phyloP scores from a whole-genome alignment of 2,113 vertebrate species.

The Cebidichthys violaceus region DNA sequence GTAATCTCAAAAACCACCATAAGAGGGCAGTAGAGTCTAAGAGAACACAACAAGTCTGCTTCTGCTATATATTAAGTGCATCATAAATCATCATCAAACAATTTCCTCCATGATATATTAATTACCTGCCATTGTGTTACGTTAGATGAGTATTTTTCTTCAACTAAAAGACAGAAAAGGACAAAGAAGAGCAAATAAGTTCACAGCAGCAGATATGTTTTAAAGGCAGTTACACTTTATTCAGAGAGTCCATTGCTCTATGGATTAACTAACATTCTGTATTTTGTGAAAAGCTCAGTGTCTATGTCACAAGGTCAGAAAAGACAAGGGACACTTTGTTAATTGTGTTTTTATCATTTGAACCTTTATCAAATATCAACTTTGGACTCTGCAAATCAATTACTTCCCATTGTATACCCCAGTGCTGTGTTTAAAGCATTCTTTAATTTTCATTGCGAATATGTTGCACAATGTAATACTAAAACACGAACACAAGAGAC shows the following conservation, averaged over 20 bases:
- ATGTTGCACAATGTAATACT: background rate
- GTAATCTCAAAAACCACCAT: constrained; percentile 57
- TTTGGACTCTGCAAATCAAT: background rate
- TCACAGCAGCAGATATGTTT: background rate
- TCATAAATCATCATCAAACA: background rate
- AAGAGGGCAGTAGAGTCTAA: constrained; percentile 62
- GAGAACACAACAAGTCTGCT: background rate
- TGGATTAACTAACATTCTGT: background rate
- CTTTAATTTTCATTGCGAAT: background rate
- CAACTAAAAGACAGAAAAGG: constrained; percentile 71
- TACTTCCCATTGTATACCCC: background rate
- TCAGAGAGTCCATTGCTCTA: background rate
- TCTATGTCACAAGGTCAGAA: background rate
- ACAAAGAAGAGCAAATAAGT: constrained; percentile 8
- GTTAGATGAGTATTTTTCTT: constrained; percentile 63
- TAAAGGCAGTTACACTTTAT: background rate
- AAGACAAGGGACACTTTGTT: background rate
- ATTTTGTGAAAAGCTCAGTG: background rate
- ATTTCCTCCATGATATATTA: background rate
- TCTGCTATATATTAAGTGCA: background rate
- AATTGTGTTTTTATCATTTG: background rate
- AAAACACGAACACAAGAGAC: background rate
- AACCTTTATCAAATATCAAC: background rate
- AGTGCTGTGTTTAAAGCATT: background rate
- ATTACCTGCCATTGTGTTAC: constrained; percentile 87